Conservation (phyloP, 2,888 invertebrate genomes). For the Leptinotarsa tumamoca region DNA sequence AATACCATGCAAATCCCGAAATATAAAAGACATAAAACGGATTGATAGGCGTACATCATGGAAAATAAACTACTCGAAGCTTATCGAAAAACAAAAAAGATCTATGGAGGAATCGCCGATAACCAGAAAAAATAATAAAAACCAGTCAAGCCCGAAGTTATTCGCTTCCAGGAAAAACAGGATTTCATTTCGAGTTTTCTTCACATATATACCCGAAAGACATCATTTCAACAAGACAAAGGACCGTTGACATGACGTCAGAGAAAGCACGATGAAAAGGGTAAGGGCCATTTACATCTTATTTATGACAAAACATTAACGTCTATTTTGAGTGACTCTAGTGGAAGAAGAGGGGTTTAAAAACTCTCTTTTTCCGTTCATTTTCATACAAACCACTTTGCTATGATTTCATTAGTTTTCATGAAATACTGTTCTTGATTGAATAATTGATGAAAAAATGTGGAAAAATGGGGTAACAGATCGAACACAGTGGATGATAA, state of each 20-base stretch:
- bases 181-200: conserved; percentile 32
- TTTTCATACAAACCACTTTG: background rate
- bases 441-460: background rate
- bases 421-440: background rate
- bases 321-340: conserved; percentile 37
- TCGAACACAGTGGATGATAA: too few species aligned
- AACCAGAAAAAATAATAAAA: conserved; percentile 20
- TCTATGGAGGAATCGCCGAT: conserved; percentile 9
- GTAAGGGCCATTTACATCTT: conserved; percentile 48
- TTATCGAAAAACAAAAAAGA: conserved; percentile 9
- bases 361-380: background rate
- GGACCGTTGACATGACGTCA: conserved; percentile 46
- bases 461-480: background rate
- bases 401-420: background rate
- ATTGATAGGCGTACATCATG: background rate
- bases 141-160: conserved; percentile 27
- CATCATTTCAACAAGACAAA: conserved; percentile 48
- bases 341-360: background rate
- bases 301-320: conserved; percentile 46
- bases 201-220: conserved; percentile 38
- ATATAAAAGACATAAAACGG: background rate
- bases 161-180: conserved; percentile 32
- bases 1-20: background rate
- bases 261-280: conserved; percentile 47
- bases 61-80: conserved; percentile 10